Conservation (phyloP, 2,888 invertebrate genomes). For the Calliscelio sp. region DNA sequence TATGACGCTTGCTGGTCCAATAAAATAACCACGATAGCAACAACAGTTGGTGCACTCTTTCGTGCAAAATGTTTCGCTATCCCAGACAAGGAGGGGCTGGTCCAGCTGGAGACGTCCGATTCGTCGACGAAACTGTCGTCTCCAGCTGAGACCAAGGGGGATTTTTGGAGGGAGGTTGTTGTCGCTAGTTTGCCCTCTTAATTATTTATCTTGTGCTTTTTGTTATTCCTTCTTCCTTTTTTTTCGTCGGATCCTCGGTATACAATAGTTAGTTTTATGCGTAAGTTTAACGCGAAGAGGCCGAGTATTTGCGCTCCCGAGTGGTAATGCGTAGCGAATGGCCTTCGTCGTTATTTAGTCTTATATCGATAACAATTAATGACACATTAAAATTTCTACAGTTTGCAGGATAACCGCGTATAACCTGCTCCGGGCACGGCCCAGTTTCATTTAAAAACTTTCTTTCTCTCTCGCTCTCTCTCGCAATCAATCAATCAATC, state of each 20-base stretch:
- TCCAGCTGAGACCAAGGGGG: too few species aligned
- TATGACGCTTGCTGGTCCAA: conserved; percentile 34
- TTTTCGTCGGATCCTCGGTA: conserved; percentile 73
- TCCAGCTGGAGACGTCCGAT: conserved; percentile 33
- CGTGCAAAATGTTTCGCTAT: conserved; percentile 26
- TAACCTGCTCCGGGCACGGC: conserved; percentile 81
- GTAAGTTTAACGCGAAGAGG: conserved; percentile 79
- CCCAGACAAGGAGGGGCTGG: conserved; percentile 4
- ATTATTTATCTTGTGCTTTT: too few species aligned
- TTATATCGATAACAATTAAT: conserved; percentile 84
- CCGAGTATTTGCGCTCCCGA: conserved; percentile 77
- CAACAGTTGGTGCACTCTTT: conserved; percentile 17
- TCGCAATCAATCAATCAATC: too few species aligned
- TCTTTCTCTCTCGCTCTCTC: conserved; percentile 68
- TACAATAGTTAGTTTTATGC: conserved; percentile 78
- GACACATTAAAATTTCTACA: conserved; percentile 85
- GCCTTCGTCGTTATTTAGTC: conserved; percentile 80
- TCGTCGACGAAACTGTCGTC: conserved; percentile 50
- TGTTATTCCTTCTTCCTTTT: too few species aligned
- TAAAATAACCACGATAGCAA: conserved; percentile 46
- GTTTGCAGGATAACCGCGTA: conserved; percentile 81
- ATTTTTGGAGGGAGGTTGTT: too few species aligned
- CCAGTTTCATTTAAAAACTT: conserved; percentile 79
- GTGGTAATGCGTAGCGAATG: conserved; percentile 74
- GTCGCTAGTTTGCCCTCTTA: too few species aligned